Percentiles rank a stretch among this genome's conserved stretches.
Conservation (phyloP, 2,888 invertebrate genomes). For the Drosophila prolongata region DNA sequence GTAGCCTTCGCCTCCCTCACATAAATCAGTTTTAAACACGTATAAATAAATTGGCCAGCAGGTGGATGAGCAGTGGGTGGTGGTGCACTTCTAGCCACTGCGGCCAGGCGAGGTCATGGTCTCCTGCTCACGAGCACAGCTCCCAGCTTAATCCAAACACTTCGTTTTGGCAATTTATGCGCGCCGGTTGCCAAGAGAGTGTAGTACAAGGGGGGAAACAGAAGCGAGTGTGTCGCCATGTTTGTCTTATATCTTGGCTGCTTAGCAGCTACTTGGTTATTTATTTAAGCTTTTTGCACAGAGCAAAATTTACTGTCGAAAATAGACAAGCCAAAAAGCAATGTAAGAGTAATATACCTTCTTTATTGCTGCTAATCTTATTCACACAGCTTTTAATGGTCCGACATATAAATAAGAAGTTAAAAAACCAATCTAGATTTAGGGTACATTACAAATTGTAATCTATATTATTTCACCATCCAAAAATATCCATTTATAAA, state of each 20-base stretch:
- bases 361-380: no score
- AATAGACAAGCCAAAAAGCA: no score
- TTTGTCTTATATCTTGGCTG: conserved; percentile 60
- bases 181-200: conserved; percentile 30
- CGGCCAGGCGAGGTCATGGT: conserved; percentile 35
- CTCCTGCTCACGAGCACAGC: conserved; percentile 15
- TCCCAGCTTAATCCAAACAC: conserved; percentile 64
- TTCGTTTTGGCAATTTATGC: conserved; percentile 73
- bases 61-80: conserved; percentile 39
- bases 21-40: conserved; percentile 77
- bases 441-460: no score
- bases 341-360: no score
- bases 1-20: conserved; percentile 51
- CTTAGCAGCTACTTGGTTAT: conserved; percentile 48
- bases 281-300: conserved; percentile 45
- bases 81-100: conserved; percentile 23
- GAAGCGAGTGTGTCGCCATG: conserved; percentile 55
- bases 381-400: no score
- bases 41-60: conserved; percentile 73
- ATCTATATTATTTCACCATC: no score
- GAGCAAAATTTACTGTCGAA: neutral
- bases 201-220: conserved; percentile 4
- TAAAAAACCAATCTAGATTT: no score
- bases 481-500: neutral
- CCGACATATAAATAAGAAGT: no score